A percentile compares a stretch with the other conserved stretches of the same genome.
Conservation (phyloP, 92 coral and sea anemone genomes). For the Hydrozoanthus gracilis region DNA sequence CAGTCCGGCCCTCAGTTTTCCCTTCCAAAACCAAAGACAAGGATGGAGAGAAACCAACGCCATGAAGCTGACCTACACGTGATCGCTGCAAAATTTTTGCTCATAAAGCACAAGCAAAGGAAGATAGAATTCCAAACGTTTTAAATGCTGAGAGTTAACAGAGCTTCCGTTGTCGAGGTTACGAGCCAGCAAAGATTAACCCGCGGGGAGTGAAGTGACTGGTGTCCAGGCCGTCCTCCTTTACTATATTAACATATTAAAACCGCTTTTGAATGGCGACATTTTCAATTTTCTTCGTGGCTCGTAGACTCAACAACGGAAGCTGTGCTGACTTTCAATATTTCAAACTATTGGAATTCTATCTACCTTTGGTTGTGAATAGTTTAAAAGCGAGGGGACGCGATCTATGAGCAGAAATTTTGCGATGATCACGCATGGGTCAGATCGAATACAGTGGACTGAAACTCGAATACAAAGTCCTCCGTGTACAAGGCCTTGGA, state of each 20-base stretch:
- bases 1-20: too few relatives aligned
- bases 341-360: constrained; percentile 9
- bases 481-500: too few relatives aligned
- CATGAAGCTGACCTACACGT: background rate
- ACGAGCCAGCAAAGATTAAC: constrained; percentile 23
- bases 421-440: background rate
- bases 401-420: constrained; percentile 9
- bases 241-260: background rate
- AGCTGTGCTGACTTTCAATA: background rate
- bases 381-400: constrained; percentile 25
- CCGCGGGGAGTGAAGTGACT: too few relatives aligned
- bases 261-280: constrained; percentile 16
- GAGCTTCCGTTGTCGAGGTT: constrained; percentile 14
- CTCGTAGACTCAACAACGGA: constrained; percentile 6
- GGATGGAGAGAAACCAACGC: too few relatives aligned
- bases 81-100: constrained; percentile 24
- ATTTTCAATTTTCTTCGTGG: constrained; percentile 11
- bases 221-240: background rate
- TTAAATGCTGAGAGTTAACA: background rate
- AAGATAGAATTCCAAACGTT: constrained; percentile 24
- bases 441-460: background rate
- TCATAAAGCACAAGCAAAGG: constrained; percentile 8
- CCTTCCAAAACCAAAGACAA: too few relatives aligned
- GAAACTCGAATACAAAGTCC: too few relatives aligned
- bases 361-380: background rate